A percentile compares a stretch with the other conserved stretches of the same genome.
These are phyloP conservation scores for Diploptera punctata DNA, from an alignment of 2,888 invertebrate genomes.

Conservation along the genomic window DNA sequence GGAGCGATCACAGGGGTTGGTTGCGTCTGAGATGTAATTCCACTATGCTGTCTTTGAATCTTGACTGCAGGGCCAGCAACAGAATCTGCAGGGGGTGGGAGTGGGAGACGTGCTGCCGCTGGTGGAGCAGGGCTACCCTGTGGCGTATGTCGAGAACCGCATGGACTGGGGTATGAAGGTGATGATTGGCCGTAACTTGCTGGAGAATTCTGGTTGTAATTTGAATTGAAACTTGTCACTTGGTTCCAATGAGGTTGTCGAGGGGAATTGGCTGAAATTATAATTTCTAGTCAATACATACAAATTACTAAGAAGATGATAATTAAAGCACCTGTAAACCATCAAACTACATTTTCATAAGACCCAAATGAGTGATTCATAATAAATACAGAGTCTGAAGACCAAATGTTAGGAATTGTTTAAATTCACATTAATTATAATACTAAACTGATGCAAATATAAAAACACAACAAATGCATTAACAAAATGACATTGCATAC, in stretches of 20 bases:
- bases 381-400: too few species aligned
- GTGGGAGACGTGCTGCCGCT: conserved; percentile 53
- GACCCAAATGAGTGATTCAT: too few species aligned
- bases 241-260: conserved; percentile 48
- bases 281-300: too few species aligned
- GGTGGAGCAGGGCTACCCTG: conserved; percentile 60
- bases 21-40: conserved; percentile 19
- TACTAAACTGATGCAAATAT: too few species aligned
- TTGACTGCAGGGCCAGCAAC: conserved; percentile 10
- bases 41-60: conserved; percentile 19
- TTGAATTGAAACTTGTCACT: conserved; percentile 60
- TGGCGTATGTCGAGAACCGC: conserved; percentile 59
- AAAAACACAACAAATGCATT: too few species aligned
- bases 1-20: conserved; percentile 40
- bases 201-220: conserved; percentile 58
- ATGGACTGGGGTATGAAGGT: conserved; percentile 54
- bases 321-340: too few species aligned
- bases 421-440: too few species aligned
- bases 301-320: too few species aligned
- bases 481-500: too few species aligned
- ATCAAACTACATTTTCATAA: too few species aligned
- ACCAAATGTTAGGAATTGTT: too few species aligned
- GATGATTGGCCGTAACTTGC: conserved; percentile 63
- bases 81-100: conserved; percentile 45
- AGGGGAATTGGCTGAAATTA: conserved; percentile 50